These are phyloP conservation scores for Scrobipalpa costella DNA, from an alignment of 2,888 invertebrate genomes.

Conservation along the genomic window DNA sequence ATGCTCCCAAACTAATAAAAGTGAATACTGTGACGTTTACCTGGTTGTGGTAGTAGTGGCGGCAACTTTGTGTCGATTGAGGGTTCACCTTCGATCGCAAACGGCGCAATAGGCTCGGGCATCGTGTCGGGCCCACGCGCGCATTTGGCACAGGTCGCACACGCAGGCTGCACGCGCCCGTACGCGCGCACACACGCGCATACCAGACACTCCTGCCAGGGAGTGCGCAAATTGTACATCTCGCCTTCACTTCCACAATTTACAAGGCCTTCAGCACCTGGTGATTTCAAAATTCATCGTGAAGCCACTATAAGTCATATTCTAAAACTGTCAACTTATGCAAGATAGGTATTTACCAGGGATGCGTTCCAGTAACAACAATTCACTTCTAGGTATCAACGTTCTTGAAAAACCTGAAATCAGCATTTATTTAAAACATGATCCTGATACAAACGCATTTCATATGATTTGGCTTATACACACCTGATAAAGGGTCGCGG, in stretches of 20 bases:
- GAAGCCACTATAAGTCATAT: too few relatives aligned
- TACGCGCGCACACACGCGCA: slow-evolving; percentile 56
- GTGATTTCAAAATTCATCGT: background rate
- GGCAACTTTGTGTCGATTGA: background rate
- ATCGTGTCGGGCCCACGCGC: slow-evolving; percentile 3
- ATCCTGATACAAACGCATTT: background rate
- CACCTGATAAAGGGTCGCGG: background rate
- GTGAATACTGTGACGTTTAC: background rate
- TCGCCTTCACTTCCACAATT: slow-evolving; percentile 53
- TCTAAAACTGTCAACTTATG: too few relatives aligned
- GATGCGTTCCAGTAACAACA: background rate
- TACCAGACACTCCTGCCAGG: slow-evolving; percentile 50
- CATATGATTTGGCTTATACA: background rate
- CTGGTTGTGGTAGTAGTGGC: background rate
- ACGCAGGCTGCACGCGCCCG: slow-evolving; percentile 49
- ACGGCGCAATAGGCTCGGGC: background rate
- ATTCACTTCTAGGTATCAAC: slow-evolving; percentile 1
- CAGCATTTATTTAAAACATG: background rate
- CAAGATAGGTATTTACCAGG: background rate
- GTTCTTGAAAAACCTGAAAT: slow-evolving; percentile 9
- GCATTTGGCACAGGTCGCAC: slow-evolving; percentile 56
- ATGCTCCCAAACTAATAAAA: background rate
- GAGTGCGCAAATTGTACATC: slow-evolving; percentile 51
- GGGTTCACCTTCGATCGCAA: background rate
- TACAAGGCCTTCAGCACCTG: slow-evolving; percentile 48